Evolutionary conservation across 2,888 invertebrate genomes (phyloP), one percentile per base, ranked within the genome.

Genomic region (Scelioninae gen. 1): DNA sequence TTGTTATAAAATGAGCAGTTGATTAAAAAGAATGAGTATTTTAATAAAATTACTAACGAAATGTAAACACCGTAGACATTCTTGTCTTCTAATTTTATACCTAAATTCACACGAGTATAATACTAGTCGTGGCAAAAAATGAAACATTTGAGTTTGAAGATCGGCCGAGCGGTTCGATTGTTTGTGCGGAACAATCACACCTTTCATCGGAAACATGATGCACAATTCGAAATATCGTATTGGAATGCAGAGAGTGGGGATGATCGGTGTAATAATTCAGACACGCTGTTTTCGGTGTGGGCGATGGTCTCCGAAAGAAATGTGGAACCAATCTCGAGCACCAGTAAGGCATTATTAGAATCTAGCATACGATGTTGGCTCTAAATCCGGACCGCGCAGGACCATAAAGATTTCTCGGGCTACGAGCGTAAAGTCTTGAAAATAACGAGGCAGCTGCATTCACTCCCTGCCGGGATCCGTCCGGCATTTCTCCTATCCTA

Each of bases 361-460:
- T 65, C 62, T 62, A 40, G 69, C 72, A 29, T 66, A 66, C 66
- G 60, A 71, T 53, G 83, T 68, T 43, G 74, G n/a, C 49, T 84
- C 84, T 84, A 84, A 84, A 78, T 75, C 38, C 81, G 78, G 51
- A 74, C 49, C 65, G 56, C 66, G 53, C 75, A 81, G 84, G 78
- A 77, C 78, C 81, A 81, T 84, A 81, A 83, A 83, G 83, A 81
- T 78, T 81, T 75, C 78, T 75, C 72, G 62, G 47, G 47, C 72
- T n/a, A 60, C 58, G 81, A 69, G 74, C 75, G 87, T 88, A 88
- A 90, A 90, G 88, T 89, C 89, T 86, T 87, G 88, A 87, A 88
- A 89, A 89, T 89, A 90, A 90, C 89, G 90, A 90, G 89, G 88
- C 89, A 89, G 89, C 89, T 89, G 89, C 87, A 83, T 81, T 84